Evolutionary conservation across 2,797 vertebrate species (phyloP).

Genomic region (Aphelocoma californica): DNA sequence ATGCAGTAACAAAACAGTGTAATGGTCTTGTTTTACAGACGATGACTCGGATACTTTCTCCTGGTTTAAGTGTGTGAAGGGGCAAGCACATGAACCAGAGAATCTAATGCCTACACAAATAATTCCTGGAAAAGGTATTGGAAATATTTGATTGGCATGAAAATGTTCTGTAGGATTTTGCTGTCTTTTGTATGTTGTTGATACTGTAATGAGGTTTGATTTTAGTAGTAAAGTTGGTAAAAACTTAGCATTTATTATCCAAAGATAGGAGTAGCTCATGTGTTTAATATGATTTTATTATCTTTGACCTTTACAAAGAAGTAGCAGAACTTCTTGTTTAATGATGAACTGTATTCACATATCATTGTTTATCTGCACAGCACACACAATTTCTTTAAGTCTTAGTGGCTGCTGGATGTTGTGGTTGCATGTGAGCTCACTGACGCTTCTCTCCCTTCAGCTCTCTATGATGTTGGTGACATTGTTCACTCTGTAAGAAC

Average conservation of each 20-base stretch:
- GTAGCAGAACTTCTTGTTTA: background rate
- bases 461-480: slow-evolving; percentile 81
- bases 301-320: background rate
- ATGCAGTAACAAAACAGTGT: background rate
- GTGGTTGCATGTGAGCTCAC: background rate
- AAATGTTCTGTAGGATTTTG: background rate
- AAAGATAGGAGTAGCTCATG: background rate
- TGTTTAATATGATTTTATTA: background rate
- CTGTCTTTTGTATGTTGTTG: background rate
- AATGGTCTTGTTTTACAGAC: slow-evolving; percentile 59
- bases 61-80: slow-evolving; percentile 82
- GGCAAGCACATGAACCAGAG: slow-evolving; percentile 78
- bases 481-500: slow-evolving; percentile 80
- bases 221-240: background rate
- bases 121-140: slow-evolving; percentile 81
- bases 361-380: background rate
- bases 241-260: background rate
- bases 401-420: background rate
- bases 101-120: slow-evolving; percentile 83
- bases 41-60: slow-evolving; percentile 74
- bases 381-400: background rate
- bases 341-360: background rate
- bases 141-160: background rate
- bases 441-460: slow-evolving; percentile 53
- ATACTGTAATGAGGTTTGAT: background rate